These are phyloP conservation scores for Diadegma fenestrale DNA, from an alignment of 2,888 invertebrate genomes.

Conservation along the genomic window DNA sequence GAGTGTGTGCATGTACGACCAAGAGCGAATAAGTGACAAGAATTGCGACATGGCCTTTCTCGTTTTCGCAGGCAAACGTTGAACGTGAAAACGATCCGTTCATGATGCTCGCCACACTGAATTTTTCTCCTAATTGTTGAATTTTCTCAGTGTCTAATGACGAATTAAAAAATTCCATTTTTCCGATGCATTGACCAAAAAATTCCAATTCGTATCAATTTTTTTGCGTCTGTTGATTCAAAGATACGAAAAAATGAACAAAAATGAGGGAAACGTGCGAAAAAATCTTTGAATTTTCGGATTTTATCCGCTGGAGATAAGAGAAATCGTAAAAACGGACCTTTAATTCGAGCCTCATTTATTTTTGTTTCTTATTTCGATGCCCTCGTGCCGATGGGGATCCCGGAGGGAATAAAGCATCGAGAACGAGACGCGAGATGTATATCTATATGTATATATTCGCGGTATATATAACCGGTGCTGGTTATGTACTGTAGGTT, in stretches of 20 bases:
- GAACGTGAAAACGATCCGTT: constrained; percentile 25
- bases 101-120: neutral
- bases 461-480: constrained; percentile 31
- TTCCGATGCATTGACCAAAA: too few species aligned
- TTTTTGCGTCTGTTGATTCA: too few species aligned
- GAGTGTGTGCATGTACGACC: constrained; percentile 24
- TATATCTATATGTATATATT: constrained; percentile 51
- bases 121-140: neutral
- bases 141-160: too few species aligned
- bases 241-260: too few species aligned
- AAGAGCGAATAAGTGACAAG: constrained; percentile 31
- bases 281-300: neutral
- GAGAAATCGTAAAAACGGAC: neutral
- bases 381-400: constrained; percentile 22
- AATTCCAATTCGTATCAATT: too few species aligned
- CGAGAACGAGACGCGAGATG: constrained; percentile 21
- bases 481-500: constrained; percentile 5
- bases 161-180: too few species aligned
- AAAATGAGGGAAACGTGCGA: neutral
- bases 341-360: neutral
- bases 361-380: constrained; percentile 2
- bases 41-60: constrained; percentile 15
- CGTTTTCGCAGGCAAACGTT: constrained; percentile 14
- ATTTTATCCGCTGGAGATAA: neutral
- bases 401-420: constrained; percentile 34